A percentile compares a stretch with the other conserved stretches of the same genome.
These are phyloP conservation scores for Geopemphigus sp. DNA, from an alignment of 1,140 invertebrate genomes.

Conservation along the genomic window DNA sequence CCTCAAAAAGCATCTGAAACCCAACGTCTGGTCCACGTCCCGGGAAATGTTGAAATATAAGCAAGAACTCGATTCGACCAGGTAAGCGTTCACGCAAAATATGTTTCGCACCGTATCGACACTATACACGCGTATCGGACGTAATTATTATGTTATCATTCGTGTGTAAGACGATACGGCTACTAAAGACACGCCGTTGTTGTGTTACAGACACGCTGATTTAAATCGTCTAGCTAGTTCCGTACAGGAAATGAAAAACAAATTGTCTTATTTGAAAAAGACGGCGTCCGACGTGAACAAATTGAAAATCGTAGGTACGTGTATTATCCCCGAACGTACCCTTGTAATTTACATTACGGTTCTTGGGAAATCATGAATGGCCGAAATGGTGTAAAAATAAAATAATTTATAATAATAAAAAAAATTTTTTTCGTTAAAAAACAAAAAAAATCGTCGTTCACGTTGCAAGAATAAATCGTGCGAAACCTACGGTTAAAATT, in stretches of 20 bases:
- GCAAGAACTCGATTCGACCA: slow-evolving; percentile 23
- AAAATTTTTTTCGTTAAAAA: no score
- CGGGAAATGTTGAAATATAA: slow-evolving; percentile 33
- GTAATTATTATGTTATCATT: no score
- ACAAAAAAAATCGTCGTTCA: no score
- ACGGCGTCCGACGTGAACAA: slow-evolving; percentile 22
- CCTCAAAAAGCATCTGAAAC: slow-evolving; percentile 37
- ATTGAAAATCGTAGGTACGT: slow-evolving; percentile 26
- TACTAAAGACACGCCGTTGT: no score
- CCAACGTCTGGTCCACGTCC: not conserved
- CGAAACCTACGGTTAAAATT: no score
- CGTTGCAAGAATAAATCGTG: no score
- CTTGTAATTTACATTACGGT: not conserved
- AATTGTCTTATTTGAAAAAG: slow-evolving; percentile 28
- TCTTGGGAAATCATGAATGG: no score
- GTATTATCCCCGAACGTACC: no score
- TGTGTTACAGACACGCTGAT: slow-evolving; percentile 33
- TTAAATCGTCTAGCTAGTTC: slow-evolving; percentile 29
- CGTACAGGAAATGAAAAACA: slow-evolving; percentile 25
- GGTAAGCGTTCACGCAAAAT: not conserved
- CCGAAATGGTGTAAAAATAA: no score
- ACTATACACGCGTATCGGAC: not conserved
- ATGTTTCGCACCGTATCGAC: not conserved
- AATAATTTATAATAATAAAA: no score
- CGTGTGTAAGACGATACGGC: no score